These are phyloP conservation scores for Alectoris magna DNA, from an alignment of 2,797 vertebrate genomes.

Conservation along the genomic window DNA sequence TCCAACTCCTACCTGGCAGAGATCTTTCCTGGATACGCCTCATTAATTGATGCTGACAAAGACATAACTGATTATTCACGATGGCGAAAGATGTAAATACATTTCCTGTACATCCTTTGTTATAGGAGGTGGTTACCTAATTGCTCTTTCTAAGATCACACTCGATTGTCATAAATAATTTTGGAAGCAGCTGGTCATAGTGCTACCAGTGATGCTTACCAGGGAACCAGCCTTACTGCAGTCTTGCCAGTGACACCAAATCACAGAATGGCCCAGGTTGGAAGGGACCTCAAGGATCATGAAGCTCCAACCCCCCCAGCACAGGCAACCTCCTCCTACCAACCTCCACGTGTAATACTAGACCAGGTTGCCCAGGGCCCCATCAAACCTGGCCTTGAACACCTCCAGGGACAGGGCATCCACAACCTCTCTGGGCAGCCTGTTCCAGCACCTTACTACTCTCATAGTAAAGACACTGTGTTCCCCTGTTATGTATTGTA, in stretches of 20 bases:
- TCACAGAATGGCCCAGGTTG: too few relatives aligned
- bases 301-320: too few relatives aligned
- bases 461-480: too few relatives aligned
- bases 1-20: not conserved
- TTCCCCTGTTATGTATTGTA: too few relatives aligned
- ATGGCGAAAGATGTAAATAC: not conserved
- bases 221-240: not conserved
- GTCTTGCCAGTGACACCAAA: not conserved
- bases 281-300: too few relatives aligned
- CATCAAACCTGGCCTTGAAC: too few relatives aligned
- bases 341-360: too few relatives aligned
- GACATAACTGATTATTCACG: not conserved
- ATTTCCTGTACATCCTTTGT: not conserved
- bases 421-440: too few relatives aligned
- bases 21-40: not conserved
- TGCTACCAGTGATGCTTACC: rapidly evolving
- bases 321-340: too few relatives aligned
- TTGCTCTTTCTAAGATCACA: not conserved
- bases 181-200: not conserved
- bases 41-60: not conserved
- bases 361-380: too few relatives aligned
- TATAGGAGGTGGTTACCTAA: not conserved
- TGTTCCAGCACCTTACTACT: too few relatives aligned
- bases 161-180: not conserved
- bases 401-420: too few relatives aligned